phyloP scores from a whole-genome alignment of 2,113 vertebrate genomes.

The Ciconia stormi region DNA sequence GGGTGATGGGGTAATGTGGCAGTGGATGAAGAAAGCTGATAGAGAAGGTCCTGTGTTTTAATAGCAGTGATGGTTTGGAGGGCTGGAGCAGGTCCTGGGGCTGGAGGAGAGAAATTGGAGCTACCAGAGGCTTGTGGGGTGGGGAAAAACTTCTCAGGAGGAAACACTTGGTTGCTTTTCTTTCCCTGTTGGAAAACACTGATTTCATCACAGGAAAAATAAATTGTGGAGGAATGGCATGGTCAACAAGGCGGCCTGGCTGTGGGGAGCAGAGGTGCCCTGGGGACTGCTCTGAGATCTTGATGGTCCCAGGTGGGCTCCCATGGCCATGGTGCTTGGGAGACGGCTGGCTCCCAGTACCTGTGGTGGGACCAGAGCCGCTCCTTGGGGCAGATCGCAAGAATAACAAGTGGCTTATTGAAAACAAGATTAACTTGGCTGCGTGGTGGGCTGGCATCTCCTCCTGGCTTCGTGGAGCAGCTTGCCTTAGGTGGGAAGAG shows the following conservation, averaged over 20 bases:
- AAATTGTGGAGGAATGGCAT: background rate
- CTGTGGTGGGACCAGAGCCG: background rate
- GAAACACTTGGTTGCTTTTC: background rate
- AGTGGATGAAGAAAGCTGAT: background rate
- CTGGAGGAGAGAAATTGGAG: background rate
- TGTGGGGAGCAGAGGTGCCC: fast-evolving
- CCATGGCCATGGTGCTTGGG: background rate
- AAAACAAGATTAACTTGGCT: background rate
- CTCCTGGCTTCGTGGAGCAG: background rate
- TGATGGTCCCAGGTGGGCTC: background rate
- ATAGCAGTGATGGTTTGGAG: background rate
- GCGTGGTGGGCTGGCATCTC: background rate
- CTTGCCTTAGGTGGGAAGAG: background rate
- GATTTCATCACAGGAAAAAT: background rate
- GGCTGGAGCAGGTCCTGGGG: background rate
- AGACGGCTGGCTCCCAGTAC: fast-evolving
- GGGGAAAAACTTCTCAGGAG: background rate
- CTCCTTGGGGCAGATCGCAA: background rate
- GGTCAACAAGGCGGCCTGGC: background rate
- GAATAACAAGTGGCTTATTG: background rate
- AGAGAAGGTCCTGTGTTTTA: background rate
- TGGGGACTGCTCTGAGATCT: background rate
- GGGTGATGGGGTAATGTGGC: background rate
- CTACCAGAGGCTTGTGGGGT: background rate
- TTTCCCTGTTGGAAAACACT: background rate